A percentile compares a stretch with the other conserved stretches of the same genome.
Evolutionary conservation across 2,888 invertebrate species (phyloP).

Genomic region (Monoplex corrugatus): DNA sequence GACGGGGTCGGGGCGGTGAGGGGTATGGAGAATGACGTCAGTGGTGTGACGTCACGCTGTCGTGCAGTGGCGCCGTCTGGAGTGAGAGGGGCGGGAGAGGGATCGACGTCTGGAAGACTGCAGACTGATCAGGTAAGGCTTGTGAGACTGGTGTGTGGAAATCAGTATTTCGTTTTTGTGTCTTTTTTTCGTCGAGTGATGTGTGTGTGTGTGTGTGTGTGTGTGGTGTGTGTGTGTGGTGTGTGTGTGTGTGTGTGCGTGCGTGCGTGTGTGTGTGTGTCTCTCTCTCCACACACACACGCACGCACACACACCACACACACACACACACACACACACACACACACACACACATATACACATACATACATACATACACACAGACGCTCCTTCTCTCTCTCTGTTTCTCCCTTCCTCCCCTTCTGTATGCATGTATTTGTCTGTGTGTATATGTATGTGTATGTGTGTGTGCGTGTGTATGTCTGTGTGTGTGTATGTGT

Average conservation of each 20-base stretch:
- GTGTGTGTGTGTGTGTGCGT: background rate
- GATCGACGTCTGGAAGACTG: background rate
- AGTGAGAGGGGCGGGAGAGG: background rate
- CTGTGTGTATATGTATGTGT: background rate
- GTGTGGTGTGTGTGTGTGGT: background rate
- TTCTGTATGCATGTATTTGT: background rate
- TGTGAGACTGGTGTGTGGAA: too few species aligned
- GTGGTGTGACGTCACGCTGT: slow-evolving; percentile 6
- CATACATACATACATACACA: too few species aligned
- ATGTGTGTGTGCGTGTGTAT: background rate
- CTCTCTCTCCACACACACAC: too few species aligned
- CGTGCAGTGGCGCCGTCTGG: background rate
- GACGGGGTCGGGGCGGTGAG: background rate
- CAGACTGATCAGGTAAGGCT: background rate
- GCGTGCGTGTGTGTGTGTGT: slow-evolving; percentile 22
- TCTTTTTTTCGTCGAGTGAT: too few species aligned
- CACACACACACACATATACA: too few species aligned
- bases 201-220: background rate
- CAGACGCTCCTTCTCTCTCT: too few species aligned
- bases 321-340: too few species aligned
- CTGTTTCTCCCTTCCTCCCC: too few species aligned
- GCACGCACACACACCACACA: too few species aligned
- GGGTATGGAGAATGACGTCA: slow-evolving; percentile 27
- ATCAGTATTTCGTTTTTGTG: too few species aligned
- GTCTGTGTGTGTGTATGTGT: background rate